Percentiles rank a stretch among this genome's conserved stretches.
These are phyloP conservation scores for Galemys pyrenaicus DNA, from an alignment of 2,113 vertebrate genomes.

Conservation along the genomic window DNA sequence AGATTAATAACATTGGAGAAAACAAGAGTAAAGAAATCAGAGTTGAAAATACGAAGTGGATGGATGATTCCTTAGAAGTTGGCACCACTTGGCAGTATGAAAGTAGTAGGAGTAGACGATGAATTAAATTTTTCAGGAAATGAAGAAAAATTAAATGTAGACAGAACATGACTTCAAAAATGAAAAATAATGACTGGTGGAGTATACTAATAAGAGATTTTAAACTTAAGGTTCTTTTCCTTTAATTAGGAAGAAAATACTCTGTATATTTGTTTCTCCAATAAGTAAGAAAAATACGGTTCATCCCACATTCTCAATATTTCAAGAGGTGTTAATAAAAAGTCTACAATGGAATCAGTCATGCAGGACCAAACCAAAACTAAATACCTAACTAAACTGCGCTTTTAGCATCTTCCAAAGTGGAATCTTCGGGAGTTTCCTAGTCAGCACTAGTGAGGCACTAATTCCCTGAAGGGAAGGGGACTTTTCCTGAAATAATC, in stretches of 20 bases:
- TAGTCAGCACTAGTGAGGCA: background rate
- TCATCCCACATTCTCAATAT: background rate
- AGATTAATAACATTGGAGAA: background rate
- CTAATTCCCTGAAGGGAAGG: too few species aligned
- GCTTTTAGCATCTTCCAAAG: background rate
- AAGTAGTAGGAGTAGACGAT: background rate
- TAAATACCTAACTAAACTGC: background rate
- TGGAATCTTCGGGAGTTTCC: background rate
- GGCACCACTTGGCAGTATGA: background rate
- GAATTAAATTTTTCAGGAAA: slow-evolving; percentile 45
- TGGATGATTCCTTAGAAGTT: background rate
- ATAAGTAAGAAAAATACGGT: background rate
- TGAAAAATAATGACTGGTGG: background rate
- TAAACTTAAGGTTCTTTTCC: background rate
- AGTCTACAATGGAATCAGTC: background rate
- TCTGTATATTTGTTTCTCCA: background rate
- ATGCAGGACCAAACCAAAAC: background rate
- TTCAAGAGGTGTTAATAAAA: background rate
- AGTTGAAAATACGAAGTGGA: background rate
- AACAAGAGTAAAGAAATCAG: background rate
- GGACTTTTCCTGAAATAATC: too few species aligned
- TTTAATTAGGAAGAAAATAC: background rate
- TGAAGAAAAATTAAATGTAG: background rate
- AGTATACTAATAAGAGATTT: background rate
- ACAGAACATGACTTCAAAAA: background rate